Conservation (phyloP, 2,113 vertebrate genomes). For the Myotis yumanensis region DNA sequence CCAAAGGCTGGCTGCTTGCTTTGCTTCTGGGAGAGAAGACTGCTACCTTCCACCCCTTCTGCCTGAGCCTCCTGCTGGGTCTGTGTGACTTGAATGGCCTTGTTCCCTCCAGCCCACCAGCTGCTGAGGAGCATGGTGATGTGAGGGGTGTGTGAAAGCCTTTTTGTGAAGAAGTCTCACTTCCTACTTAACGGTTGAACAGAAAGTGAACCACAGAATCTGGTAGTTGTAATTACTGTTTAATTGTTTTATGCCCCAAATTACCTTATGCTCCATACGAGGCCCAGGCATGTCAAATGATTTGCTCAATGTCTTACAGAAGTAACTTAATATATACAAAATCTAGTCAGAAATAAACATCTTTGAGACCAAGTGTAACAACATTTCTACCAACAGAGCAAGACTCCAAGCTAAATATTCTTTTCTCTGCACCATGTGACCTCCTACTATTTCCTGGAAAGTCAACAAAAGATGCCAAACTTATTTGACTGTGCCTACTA, state of each 20-base stretch:
- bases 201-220: not conserved
- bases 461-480: not conserved
- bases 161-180: not conserved
- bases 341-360: not conserved
- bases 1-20: not conserved
- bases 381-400: not conserved
- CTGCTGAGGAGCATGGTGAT: not conserved
- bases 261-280: not conserved
- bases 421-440: not conserved
- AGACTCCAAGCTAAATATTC: not conserved
- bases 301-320: not conserved
- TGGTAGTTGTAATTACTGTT: not conserved
- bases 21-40: not conserved
- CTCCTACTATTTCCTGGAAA: not conserved
- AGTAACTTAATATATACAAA: not conserved
- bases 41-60: too few relatives aligned
- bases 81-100: not conserved
- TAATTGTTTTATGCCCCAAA: not conserved
- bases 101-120: not conserved
- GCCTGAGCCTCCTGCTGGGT: fast-evolving
- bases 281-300: not conserved
- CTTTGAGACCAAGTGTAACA: not conserved
- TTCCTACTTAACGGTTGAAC: not conserved
- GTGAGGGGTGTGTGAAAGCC: fast-evolving
- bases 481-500: not conserved